Conservation (phyloP, 2,113 vertebrate species). For the Manacus vitellinus region DNA sequence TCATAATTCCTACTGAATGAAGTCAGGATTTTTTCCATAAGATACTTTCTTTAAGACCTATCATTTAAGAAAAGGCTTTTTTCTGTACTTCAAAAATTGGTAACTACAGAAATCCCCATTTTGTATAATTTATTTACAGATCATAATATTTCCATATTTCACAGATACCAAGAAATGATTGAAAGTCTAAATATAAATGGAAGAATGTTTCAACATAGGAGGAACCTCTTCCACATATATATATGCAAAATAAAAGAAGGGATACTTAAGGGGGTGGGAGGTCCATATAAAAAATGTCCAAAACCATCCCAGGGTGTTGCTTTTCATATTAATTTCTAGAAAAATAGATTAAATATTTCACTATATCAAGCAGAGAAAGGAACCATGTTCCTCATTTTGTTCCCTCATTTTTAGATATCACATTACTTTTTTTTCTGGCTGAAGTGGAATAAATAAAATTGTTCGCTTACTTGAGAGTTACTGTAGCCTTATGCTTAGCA, state of each 20-base stretch:
- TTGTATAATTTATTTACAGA: not conserved
- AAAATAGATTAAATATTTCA: not conserved
- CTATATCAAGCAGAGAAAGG: not conserved
- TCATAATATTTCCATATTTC: conserved; percentile 14
- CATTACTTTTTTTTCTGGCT: not conserved
- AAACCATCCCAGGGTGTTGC: not conserved
- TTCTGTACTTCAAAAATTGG: not conserved
- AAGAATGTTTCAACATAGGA: conserved; percentile 80
- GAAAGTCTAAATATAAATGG: conserved; percentile 79
- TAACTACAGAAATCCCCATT: not conserved
- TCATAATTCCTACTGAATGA: not conserved
- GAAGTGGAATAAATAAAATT: not conserved
- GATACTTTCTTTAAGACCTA: not conserved
- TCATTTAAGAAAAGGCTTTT: not conserved
- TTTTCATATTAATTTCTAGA: not conserved
- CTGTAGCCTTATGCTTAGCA: not conserved
- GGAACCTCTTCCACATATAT: conserved; percentile 82
- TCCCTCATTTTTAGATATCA: not conserved
- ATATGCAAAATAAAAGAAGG: conserved; percentile 29
- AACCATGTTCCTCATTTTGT: not conserved
- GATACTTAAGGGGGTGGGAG: not conserved
- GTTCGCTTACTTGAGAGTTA: not conserved
- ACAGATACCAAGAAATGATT: conserved; percentile 79
- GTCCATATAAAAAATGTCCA: not conserved
- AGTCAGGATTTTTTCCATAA: not conserved